Evolutionary conservation across 2,113 vertebrate genomes (phyloP).

Genomic region (Dasyurus viverrinus): DNA sequence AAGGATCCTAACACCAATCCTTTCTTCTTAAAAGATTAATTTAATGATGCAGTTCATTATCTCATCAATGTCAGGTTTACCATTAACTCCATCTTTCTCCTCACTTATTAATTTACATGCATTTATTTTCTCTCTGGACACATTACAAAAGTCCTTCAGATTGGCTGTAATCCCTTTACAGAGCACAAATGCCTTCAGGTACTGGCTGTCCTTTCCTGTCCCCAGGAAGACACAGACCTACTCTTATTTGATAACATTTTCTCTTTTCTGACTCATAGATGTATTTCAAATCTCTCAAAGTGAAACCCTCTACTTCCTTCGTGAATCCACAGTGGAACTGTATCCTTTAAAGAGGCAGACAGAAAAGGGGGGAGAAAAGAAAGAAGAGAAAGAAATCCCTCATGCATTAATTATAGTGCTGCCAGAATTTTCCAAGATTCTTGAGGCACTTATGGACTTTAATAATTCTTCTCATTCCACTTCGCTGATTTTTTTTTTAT

Average conservation of each 20-base stretch:
- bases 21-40: conserved; percentile 49
- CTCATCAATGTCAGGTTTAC: conserved; percentile 13
- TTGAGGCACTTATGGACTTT: conserved; percentile 54
- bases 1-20: neutral
- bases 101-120: conserved; percentile 16
- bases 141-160: conserved; percentile 36
- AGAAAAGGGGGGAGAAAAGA: neutral
- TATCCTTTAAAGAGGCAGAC: conserved; percentile 27
- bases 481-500: conserved; percentile 34
- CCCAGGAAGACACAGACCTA: neutral
- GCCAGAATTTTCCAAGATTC: conserved; percentile 61
- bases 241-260: conserved; percentile 12
- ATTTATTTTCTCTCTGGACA: conserved; percentile 29
- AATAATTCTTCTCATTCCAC: conserved; percentile 58
- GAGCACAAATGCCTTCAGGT: conserved; percentile 41
- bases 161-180: neutral
- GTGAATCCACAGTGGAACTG: conserved; percentile 26
- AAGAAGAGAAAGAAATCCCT: conserved; percentile 62
- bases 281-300: conserved; percentile 46
- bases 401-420: conserved; percentile 69
- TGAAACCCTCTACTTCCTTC: conserved; percentile 51
- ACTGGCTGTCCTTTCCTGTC: conserved; percentile 25
- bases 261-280: conserved; percentile 38
- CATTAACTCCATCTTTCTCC: conserved; percentile 53
- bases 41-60: conserved; percentile 38